Evolutionary conservation across 2,797 vertebrate genomes (phyloP).

Genomic region (Lepus oiostolus): DNA sequence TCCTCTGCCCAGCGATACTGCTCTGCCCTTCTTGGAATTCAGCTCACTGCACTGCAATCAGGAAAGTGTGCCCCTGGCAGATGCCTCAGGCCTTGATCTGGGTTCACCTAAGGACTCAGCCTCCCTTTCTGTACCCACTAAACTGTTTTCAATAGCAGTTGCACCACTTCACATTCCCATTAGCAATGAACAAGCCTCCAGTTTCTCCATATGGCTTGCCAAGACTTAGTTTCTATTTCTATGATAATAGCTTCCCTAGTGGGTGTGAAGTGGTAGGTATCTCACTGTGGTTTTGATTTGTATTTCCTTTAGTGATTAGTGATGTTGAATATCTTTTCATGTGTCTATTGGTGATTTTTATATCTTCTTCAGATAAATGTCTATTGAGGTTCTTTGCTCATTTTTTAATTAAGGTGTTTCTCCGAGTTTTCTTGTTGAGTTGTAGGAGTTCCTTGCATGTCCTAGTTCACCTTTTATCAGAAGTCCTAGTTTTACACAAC

Average conservation of each 20-base stretch:
- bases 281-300: neutral
- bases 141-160: neutral
- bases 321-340: neutral
- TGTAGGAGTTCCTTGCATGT: constrained; percentile 1
- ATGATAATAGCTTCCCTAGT: neutral
- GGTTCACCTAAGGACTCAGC: neutral
- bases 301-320: neutral
- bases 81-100: neutral
- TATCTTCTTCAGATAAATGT: neutral
- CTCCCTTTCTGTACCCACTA: neutral
- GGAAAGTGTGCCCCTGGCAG: neutral
- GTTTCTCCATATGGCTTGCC: neutral
- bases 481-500: neutral
- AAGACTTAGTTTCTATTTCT: neutral
- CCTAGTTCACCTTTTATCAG: neutral
- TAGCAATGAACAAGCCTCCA: neutral
- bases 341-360: neutral
- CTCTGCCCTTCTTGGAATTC: too few species aligned
- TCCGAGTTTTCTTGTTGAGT: neutral
- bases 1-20: neutral
- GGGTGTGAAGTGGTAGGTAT: neutral
- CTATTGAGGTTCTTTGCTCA: neutral
- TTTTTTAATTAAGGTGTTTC: neutral
- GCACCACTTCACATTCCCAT: neutral
- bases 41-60: neutral